phyloP scores from a whole-genome alignment of 2,888 invertebrate genomes.

The Euplagia quadripunctaria region DNA sequence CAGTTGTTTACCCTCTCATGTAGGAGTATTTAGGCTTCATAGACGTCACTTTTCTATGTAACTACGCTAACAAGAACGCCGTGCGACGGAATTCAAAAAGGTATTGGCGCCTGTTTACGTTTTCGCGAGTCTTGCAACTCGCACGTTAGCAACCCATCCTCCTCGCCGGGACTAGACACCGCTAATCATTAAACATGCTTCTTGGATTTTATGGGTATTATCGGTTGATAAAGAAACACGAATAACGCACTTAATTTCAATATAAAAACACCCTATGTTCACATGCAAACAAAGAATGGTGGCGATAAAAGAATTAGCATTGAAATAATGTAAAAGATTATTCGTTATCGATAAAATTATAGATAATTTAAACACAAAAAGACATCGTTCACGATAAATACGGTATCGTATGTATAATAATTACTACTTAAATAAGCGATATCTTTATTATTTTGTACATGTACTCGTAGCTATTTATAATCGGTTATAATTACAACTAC shows the following conservation, averaged over 20 bases:
- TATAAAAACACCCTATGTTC: conserved; percentile 5
- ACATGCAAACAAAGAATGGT: conserved; percentile 2
- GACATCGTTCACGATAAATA: conserved; percentile 42
- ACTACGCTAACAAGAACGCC: too few relatives aligned
- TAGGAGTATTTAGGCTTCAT: too few relatives aligned
- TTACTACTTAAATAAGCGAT: conserved; percentile 26
- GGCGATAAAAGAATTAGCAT: conserved; percentile 3
- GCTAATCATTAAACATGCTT: too few relatives aligned
- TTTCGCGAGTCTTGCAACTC: too few relatives aligned
- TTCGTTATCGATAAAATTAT: conserved; percentile 19
- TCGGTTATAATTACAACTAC: neutral
- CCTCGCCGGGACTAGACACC: too few relatives aligned
- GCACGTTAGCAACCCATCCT: too few relatives aligned
- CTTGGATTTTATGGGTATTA: neutral
- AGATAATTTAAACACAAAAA: conserved; percentile 32
- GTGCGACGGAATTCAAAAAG: too few relatives aligned
- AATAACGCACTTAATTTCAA: neutral
- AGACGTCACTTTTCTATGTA: too few relatives aligned
- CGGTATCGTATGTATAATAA: conserved; percentile 19
- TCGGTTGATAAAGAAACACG: neutral
- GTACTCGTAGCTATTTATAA: neutral
- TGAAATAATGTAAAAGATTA: conserved; percentile 6
- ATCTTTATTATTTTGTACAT: conserved; percentile 19
- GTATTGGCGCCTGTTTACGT: too few relatives aligned
- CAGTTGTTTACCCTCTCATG: too few relatives aligned